A percentile compares a stretch with the other conserved stretches of the same genome.
Evolutionary conservation across 2,888 invertebrate species (phyloP).

Genomic region (Allygus modestus): DNA sequence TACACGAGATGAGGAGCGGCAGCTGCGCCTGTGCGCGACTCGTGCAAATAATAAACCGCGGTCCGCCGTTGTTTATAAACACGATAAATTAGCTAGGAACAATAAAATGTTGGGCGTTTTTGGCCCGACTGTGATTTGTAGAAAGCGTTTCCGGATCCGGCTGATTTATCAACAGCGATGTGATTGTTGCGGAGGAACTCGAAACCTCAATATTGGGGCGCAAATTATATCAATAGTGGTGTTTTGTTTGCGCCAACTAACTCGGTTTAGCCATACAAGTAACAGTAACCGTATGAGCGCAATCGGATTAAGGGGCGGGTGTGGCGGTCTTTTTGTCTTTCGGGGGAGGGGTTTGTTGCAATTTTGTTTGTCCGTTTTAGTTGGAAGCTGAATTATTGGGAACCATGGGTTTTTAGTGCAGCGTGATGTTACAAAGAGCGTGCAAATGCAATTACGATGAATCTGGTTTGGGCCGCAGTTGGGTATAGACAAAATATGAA

Average conservation of each 20-base stretch:
- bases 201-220: slow-evolving; percentile 28
- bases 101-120: slow-evolving; percentile 47
- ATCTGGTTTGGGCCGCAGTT: not conserved
- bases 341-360: not conserved
- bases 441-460: not conserved
- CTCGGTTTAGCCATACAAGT: slow-evolving; percentile 21
- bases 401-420: slow-evolving; percentile 17
- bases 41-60: slow-evolving; percentile 22
- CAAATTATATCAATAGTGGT: slow-evolving; percentile 39
- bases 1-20: slow-evolving; percentile 12
- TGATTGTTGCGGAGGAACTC: slow-evolving; percentile 51
- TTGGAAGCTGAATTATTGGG: not conserved
- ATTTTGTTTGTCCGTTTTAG: slow-evolving; percentile 35
- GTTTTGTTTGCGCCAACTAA: slow-evolving; percentile 29
- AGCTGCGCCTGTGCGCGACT: not conserved
- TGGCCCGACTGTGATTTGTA: slow-evolving; percentile 43
- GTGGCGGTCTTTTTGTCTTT: not conserved
- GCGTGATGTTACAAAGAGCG: slow-evolving; percentile 12
- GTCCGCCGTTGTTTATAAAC: slow-evolving; percentile 39
- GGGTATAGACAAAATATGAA: not conserved
- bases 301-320: not conserved
- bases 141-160: slow-evolving; percentile 54
- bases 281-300: not conserved
- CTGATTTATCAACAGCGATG: slow-evolving; percentile 53
- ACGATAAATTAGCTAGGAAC: slow-evolving; percentile 53